phyloP scores from a whole-genome alignment of 2,888 invertebrate species.

The Atethmia centrago region DNA sequence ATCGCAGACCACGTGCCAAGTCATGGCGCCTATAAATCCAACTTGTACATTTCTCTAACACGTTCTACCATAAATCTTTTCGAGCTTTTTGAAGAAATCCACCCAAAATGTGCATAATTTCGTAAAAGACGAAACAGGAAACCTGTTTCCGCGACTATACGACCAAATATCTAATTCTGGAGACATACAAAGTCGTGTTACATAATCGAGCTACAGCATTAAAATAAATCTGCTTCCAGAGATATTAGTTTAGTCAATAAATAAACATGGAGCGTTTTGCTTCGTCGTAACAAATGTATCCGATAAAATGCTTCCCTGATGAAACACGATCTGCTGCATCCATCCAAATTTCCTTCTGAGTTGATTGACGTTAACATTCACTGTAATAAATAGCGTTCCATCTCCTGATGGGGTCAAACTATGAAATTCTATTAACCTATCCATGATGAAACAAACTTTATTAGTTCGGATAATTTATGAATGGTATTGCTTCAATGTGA shows the following conservation, averaged over 20 bases:
- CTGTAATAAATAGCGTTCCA: slow-evolving; percentile 76
- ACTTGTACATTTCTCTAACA: slow-evolving; percentile 41
- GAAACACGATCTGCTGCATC: slow-evolving; percentile 73
- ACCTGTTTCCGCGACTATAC: slow-evolving; percentile 72
- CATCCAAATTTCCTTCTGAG: slow-evolving; percentile 71
- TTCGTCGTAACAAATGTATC: slow-evolving; percentile 68
- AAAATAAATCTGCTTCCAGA: slow-evolving; percentile 66
- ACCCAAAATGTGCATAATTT: slow-evolving; percentile 62
- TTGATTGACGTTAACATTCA: slow-evolving; percentile 79
- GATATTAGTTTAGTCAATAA: slow-evolving; percentile 64
- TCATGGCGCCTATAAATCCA: slow-evolving; percentile 63
- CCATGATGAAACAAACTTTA: slow-evolving; percentile 73
- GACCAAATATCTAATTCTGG: slow-evolving; percentile 67
- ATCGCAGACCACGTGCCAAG: slow-evolving; percentile 66
- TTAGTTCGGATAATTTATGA: slow-evolving; percentile 71
- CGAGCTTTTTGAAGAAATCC: slow-evolving; percentile 62
- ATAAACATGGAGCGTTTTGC: slow-evolving; percentile 63
- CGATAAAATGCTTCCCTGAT: slow-evolving; percentile 72
- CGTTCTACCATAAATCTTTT: slow-evolving; percentile 62
- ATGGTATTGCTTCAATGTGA: slow-evolving; percentile 56
- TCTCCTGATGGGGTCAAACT: slow-evolving; percentile 77
- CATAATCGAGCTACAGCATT: slow-evolving; percentile 58
- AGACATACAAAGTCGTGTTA: slow-evolving; percentile 61
- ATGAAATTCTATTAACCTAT: slow-evolving; percentile 80
- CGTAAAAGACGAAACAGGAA: slow-evolving; percentile 69